Conservation (phyloP, 1,140 invertebrate species). For the Drosophila subpulchrella region DNA sequence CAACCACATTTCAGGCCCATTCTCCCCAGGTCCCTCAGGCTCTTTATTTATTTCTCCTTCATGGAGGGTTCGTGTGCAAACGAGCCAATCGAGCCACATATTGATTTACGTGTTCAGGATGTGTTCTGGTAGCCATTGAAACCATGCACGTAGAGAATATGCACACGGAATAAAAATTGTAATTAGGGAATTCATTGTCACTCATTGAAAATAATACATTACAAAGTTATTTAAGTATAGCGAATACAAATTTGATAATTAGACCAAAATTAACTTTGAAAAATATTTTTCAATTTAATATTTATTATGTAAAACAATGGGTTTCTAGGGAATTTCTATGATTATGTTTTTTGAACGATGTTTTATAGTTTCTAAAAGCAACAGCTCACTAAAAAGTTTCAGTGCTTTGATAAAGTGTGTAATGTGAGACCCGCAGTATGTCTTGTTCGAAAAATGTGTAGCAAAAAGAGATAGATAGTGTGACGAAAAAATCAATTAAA, state of each 20-base stretch:
- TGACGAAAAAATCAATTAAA: slow-evolving; percentile 69
- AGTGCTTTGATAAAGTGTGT: slow-evolving; percentile 30
- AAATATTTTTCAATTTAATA: too few relatives aligned
- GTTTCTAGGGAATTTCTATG: not conserved
- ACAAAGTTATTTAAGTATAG: too few relatives aligned
- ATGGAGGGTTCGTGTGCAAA: slow-evolving; percentile 33
- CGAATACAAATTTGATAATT: too few relatives aligned
- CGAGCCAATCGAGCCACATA: slow-evolving; percentile 46
- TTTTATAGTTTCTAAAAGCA: too few relatives aligned
- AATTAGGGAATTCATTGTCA: not conserved
- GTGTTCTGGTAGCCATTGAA: slow-evolving; percentile 15
- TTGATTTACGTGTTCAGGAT: slow-evolving; percentile 42
- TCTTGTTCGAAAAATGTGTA: slow-evolving; percentile 8
- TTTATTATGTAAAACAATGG: not conserved
- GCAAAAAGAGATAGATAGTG: slow-evolving; percentile 1
- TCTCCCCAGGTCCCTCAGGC: slow-evolving; percentile 8
- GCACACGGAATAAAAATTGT: not conserved
- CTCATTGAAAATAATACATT: not conserved
- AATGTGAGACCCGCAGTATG: slow-evolving; percentile 36
- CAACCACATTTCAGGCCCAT: slow-evolving; percentile 15
- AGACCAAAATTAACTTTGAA: too few relatives aligned
- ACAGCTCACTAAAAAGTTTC: not conserved
- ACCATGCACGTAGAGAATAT: not conserved
- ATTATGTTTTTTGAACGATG: too few relatives aligned
- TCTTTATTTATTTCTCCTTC: slow-evolving; percentile 22